Evolutionary conservation across 2,797 vertebrate genomes (phyloP).

Genomic region (Erithacus rubecula): DNA sequence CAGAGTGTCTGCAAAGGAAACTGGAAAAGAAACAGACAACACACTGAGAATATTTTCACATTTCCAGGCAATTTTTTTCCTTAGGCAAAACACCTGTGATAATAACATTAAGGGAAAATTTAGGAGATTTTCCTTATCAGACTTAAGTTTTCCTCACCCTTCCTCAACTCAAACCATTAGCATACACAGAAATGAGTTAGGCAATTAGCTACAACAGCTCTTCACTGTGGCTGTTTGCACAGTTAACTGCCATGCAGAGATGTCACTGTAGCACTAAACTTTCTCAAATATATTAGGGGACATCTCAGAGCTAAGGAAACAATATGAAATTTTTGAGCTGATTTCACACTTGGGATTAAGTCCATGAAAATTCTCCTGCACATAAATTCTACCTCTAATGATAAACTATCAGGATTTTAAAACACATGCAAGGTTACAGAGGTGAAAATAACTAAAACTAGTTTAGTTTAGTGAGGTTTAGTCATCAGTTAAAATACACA

Average conservation of each 20-base stretch:
- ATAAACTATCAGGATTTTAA: not conserved
- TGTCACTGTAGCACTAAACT: not conserved
- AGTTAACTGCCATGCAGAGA: not conserved
- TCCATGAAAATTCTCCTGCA: not conserved
- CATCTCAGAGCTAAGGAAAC: not conserved
- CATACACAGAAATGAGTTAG: not conserved
- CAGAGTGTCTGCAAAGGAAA: conserved; percentile 87
- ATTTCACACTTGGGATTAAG: not conserved
- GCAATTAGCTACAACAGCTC: not conserved
- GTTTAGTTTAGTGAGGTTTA: not conserved
- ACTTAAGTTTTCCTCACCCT: not conserved
- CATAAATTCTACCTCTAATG: not conserved
- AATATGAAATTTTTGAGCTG: not conserved
- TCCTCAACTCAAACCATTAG: not conserved
- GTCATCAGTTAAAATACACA: not conserved
- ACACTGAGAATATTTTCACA: not conserved
- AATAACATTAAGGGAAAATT: not conserved
- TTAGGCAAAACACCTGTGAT: not conserved
- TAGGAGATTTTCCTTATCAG: not conserved
- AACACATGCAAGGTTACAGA: not conserved
- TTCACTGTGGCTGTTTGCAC: not conserved
- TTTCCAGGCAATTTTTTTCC: not conserved
- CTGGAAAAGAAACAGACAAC: conserved; percentile 71
- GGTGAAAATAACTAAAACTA: not conserved
- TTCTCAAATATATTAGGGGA: not conserved